Evolutionary conservation across 2,888 invertebrate species (phyloP).

Genomic region (Cybosia mesomella): DNA sequence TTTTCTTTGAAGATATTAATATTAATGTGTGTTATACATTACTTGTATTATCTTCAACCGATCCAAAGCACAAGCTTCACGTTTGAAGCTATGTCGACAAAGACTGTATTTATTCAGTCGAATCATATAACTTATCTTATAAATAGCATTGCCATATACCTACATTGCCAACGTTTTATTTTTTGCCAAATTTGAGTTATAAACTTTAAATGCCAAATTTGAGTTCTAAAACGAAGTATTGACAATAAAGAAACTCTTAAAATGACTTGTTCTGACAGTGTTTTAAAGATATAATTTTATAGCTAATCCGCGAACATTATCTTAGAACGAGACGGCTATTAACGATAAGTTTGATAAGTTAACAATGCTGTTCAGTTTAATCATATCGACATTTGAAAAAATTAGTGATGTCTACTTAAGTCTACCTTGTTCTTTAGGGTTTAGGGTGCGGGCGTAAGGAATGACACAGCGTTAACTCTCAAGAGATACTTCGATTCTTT

Average conservation of each 20-base stretch:
- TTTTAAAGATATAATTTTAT: conserved; percentile 28
- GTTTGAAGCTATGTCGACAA: not conserved
- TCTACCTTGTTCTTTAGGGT: conserved; percentile 61
- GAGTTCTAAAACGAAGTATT: conserved; percentile 17
- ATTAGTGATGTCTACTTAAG: conserved; percentile 35
- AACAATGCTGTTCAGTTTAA: conserved; percentile 37
- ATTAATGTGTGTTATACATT: not conserved
- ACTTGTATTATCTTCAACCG: not conserved
- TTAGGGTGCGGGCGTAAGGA: conserved; percentile 68
- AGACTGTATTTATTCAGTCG: not conserved
- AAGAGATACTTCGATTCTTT: conserved; percentile 84
- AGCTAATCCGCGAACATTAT: conserved; percentile 18
- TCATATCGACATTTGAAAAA: conserved; percentile 25
- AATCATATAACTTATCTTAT: not conserved
- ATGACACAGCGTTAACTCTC: conserved; percentile 83
- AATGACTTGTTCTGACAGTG: conserved; percentile 25
- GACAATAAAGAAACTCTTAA: conserved; percentile 22
- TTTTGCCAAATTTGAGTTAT: not conserved
- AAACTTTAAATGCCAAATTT: not conserved
- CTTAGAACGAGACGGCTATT: conserved; percentile 24
- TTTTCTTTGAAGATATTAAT: not conserved
- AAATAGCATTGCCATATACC: not conserved
- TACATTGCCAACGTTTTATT: not conserved
- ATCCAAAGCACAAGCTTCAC: not conserved
- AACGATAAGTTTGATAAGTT: conserved; percentile 30